phyloP scores from a whole-genome alignment of 2,113 vertebrate genomes.

The Perccottus glenii region DNA sequence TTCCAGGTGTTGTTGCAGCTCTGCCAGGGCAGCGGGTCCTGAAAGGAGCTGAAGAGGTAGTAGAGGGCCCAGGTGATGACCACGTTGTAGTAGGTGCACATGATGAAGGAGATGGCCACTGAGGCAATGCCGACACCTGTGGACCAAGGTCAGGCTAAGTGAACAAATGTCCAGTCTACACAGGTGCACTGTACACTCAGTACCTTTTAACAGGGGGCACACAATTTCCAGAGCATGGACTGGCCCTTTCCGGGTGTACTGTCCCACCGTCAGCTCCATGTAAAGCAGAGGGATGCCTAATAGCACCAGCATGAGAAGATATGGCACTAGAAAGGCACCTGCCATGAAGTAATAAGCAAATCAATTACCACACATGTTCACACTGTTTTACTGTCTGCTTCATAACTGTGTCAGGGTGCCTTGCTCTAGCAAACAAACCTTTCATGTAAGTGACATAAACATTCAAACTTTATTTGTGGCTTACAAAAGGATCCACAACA shows the following conservation, averaged over 20 bases:
- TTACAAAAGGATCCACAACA: background rate
- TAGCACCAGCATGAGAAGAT: constrained; percentile 79
- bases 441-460: no score
- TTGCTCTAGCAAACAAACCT: no score
- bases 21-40: constrained; percentile 74
- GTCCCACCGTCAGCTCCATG: constrained; percentile 80
- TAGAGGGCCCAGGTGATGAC: constrained; percentile 81
- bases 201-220: constrained; percentile 82
- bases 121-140: constrained; percentile 80
- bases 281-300: constrained; percentile 80
- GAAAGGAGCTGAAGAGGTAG: constrained; percentile 82
- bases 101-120: constrained; percentile 82
- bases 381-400: no score
- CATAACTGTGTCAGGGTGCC: no score
- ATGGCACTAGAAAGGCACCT: constrained; percentile 82
- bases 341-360: background rate
- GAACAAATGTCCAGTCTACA: background rate
- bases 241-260: constrained; percentile 76
- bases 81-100: constrained; percentile 81
- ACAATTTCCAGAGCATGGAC: constrained; percentile 73
- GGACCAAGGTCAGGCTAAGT: background rate
- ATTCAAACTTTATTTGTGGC: no score
- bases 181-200: background rate
- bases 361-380: no score
- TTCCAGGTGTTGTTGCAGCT: constrained; percentile 84